phyloP scores from a whole-genome alignment of 2,888 invertebrate species.

The Schizotus pectinicornis region DNA sequence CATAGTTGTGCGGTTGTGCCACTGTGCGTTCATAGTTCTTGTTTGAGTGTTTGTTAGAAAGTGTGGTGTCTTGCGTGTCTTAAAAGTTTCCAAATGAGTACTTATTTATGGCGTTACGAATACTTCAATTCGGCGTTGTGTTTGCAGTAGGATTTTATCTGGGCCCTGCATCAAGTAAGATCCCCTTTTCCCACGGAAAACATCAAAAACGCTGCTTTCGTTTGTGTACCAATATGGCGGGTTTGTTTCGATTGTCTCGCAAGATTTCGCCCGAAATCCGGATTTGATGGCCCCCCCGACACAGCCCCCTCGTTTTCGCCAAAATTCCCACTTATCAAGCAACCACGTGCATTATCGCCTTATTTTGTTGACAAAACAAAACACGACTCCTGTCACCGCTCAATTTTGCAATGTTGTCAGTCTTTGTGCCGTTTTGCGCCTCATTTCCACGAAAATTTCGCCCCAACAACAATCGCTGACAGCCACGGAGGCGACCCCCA shows the following conservation, averaged over 20 bases:
- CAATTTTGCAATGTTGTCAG: too few species aligned
- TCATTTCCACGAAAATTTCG: too few species aligned
- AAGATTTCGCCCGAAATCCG: background rate
- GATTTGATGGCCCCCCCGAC: too few species aligned
- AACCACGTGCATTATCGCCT: too few species aligned
- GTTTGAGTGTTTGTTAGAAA: constrained; percentile 41
- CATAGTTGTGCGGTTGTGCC: constrained; percentile 60
- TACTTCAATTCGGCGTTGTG: constrained; percentile 72
- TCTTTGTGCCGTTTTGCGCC: too few species aligned
- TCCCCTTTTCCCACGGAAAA: constrained; percentile 30
- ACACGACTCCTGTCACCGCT: too few species aligned
- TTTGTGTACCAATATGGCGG: constrained; percentile 49
- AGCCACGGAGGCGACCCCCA: too few species aligned
- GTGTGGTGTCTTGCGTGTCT: constrained; percentile 50
- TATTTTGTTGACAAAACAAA: too few species aligned
- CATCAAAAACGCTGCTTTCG: constrained; percentile 34
- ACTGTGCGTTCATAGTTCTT: constrained; percentile 27
- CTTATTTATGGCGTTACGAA: constrained; percentile 81
- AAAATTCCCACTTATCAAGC: too few species aligned
- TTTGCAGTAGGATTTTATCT: constrained; percentile 61
- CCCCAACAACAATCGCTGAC: too few species aligned
- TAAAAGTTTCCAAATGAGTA: constrained; percentile 67
- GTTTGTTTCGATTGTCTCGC: constrained; percentile 39
- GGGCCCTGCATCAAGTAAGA: constrained; percentile 48
- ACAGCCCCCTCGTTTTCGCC: too few species aligned